These are phyloP conservation scores for Callimorpha dominula DNA, from an alignment of 2,888 invertebrate genomes.

Conservation along the genomic window DNA sequence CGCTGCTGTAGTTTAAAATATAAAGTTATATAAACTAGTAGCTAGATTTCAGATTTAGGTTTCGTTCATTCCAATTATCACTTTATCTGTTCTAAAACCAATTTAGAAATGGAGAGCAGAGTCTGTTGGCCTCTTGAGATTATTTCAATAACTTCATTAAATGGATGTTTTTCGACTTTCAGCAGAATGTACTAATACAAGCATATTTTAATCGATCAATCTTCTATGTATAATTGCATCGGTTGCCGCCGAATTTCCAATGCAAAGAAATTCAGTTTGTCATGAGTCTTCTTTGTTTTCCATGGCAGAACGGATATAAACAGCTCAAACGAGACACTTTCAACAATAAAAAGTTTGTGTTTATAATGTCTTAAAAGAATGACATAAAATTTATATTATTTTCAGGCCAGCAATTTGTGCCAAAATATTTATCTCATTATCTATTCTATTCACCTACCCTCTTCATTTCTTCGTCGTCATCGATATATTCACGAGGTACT, in stretches of 20 bases:
- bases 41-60: too few relatives aligned
- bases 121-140: too few relatives aligned
- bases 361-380: neutral
- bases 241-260: neutral
- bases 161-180: neutral
- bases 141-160: too few relatives aligned
- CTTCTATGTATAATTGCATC: neutral
- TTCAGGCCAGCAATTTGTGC: conserved; percentile 92
- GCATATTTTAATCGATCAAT: neutral
- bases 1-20: neutral
- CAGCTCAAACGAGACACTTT: too few relatives aligned
- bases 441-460: conserved; percentile 96
- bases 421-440: conserved; percentile 93
- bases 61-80: too few relatives aligned
- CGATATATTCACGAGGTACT: conserved; percentile 93
- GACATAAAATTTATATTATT: conserved; percentile 40
- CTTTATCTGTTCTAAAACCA: neutral
- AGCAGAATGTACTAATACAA: neutral
- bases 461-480: conserved; percentile 97
- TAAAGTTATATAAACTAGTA: neutral
- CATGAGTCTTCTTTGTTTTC: too few relatives aligned
- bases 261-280: neutral
- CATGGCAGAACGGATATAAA: too few relatives aligned
- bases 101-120: neutral
- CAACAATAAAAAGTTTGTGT: neutral